Evolutionary conservation across 2,797 vertebrate genomes (phyloP), one percentile per base, ranked within the genome.

Genomic region (Microctenopoma stevenorrisi): DNA sequence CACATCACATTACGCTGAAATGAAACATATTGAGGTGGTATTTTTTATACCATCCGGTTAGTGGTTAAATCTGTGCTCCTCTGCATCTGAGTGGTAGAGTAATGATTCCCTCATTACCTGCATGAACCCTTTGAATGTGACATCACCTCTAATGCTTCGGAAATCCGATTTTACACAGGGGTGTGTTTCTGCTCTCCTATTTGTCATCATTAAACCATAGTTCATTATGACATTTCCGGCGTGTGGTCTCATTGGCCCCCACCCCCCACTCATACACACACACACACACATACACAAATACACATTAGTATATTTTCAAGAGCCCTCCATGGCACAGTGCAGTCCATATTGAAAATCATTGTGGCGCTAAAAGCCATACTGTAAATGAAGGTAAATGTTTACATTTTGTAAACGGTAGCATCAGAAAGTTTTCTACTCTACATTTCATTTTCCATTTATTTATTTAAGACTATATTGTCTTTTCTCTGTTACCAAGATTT

Each of bases 211-310:
- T 57, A 51, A 40, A 70, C 53, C 62, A 18, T 4, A 57, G 53
- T 68, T 80, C 72, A 84, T 90, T 86, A 86, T 26, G 75, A 88
- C 67, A 61, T 86, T 84, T 89, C 81, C 79, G 69, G 65, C 55
- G 71, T 67, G 71, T 77, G 82, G 58, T 65, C 61, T 49, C 42
- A 7, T 30, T 1, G 46, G 18, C 55, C 30, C 47, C 38, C 33
- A 33, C 47, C 18, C 47, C 42, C 51, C 68, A 51, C 55, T 47
- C 52, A 56, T 43, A 60, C n/a, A 46, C 53, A 52, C 57, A 33
- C 68, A 43, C 56, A 67, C n/a, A 1, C n/a, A 16, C 71, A 14
- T 44, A 48, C 43, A 46, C 3, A 63, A 15, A 64, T 42, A 12
- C 49, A 65, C 16, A 55, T 33, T 33, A 33, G 5, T 33, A 33